Percentiles rank a stretch among this genome's conserved stretches.
Conservation (phyloP, 2,888 invertebrate genomes). For the Tetanocera ferruginea region DNA sequence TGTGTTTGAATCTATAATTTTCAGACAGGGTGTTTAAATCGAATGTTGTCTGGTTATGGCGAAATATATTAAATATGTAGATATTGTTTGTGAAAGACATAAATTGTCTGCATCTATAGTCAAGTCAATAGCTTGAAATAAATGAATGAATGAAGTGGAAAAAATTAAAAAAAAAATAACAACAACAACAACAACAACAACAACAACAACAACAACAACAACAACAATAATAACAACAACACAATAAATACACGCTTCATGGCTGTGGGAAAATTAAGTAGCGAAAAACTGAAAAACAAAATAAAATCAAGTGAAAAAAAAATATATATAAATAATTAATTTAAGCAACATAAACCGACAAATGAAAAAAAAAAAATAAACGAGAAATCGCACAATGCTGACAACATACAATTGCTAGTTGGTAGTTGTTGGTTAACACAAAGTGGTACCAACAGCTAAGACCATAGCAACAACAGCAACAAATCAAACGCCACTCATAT, state of each 20-base stretch:
- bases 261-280: not conserved
- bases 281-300: not conserved
- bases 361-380: not conserved
- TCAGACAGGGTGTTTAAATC: too few species aligned
- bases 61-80: too few species aligned
- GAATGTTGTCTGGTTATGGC: too few species aligned
- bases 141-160: too few species aligned
- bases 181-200: too few species aligned
- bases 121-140: too few species aligned
- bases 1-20: too few species aligned
- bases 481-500: not conserved
- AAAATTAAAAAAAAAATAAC: too few species aligned
- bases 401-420: not conserved
- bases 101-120: too few species aligned
- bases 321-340: not conserved
- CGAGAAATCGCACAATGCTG: slow-evolving; percentile 8
- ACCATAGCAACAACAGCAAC: not conserved
- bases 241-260: not conserved
- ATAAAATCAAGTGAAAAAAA: not conserved
- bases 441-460: not conserved
- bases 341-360: not conserved
- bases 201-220: too few species aligned
- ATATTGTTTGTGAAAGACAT: too few species aligned
- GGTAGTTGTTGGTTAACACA: not conserved
- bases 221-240: too few species aligned